These are phyloP conservation scores for Acronicta alni DNA, from an alignment of 2,888 invertebrate species.

Conservation along the genomic window DNA sequence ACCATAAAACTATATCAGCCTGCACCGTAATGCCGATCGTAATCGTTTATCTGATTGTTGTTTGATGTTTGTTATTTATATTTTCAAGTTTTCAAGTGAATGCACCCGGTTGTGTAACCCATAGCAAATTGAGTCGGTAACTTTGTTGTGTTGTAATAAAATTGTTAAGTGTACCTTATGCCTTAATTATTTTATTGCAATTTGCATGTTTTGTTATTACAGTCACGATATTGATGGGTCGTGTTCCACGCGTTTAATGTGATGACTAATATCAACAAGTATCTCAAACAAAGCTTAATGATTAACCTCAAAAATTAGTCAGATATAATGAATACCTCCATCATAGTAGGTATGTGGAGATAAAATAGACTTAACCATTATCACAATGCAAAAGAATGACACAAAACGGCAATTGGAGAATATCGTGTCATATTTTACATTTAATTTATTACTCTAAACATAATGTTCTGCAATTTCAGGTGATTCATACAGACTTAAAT, in stretches of 20 bases:
- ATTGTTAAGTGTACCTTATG: constrained; percentile 46
- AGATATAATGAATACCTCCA: neutral
- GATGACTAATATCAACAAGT: constrained; percentile 24
- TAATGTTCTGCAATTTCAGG: constrained; percentile 31
- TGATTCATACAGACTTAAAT: constrained; percentile 35
- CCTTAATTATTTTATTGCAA: constrained; percentile 53
- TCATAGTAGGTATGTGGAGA: neutral
- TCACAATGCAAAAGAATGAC: neutral
- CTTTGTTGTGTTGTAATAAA: constrained; percentile 50
- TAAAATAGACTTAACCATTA: neutral
- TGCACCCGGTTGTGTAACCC: constrained; percentile 48
- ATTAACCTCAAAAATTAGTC: constrained; percentile 22
- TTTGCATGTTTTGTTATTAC: constrained; percentile 47
- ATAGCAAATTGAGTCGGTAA: constrained; percentile 33
- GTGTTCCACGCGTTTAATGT: constrained; percentile 43
- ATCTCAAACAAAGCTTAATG: constrained; percentile 21
- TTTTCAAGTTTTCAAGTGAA: constrained; percentile 42
- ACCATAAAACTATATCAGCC: constrained; percentile 75
- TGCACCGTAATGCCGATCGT: constrained; percentile 53
- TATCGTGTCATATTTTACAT: constrained; percentile 12
- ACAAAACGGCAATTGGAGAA: constrained; percentile 3
- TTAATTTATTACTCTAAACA: constrained; percentile 37
- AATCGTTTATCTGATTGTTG: constrained; percentile 63
- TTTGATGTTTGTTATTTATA: constrained; percentile 58
- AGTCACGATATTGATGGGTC: constrained; percentile 51